Base-by-base conservation (phyloP, 2,888 invertebrate genomes). In the Magallana nippona region DNA sequence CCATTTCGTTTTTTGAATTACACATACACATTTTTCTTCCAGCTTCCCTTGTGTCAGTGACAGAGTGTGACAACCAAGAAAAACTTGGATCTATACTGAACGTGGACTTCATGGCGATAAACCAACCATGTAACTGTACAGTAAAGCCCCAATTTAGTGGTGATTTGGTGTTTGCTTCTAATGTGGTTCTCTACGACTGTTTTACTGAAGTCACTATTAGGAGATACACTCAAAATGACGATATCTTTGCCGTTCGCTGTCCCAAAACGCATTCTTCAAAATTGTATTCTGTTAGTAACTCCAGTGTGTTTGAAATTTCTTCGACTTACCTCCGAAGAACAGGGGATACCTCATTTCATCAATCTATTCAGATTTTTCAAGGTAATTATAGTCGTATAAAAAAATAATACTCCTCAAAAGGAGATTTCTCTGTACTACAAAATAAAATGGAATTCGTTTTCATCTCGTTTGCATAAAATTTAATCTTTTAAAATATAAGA, bases 361-460 rank as follows among this genome's bases (percentile, higher is more conserved):
- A 60, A 19, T 60, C 60, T n/a, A 60, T 60, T 60, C 60, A 60
- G 10, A 19, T 60, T 17, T 60, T 60, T 60, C 60, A 60, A 60
- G 60, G 60, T 60, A 60, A 44, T 44, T 44, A 44, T 44, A 27
- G n/a, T 32, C 32, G 32, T 32, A 32, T 32, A 0, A 2, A 32
- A 44, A 44, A 44, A 8, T 5, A 44, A 8, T 5, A 5, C 0
- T 3, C 44, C 44, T 44, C 8, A 44, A 44, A 44, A 44, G 0
- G 44, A 44, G 44, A 44, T 44, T 27, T 27, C 2, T 27, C 1
- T 27, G 27, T 27, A 27, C 27, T 27, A 27, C 27, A 27, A 27
- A 2, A 27, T 27, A 27, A 27, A 1, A 1, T 44, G 44, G 44
- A 44, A 44, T 44, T 3, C 8, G 8, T 8, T 44, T 44, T 44